Percentiles rank a stretch among this genome's conserved stretches.
Evolutionary conservation across 2,797 vertebrate species (phyloP).

Genomic region (Crax fasciolata): DNA sequence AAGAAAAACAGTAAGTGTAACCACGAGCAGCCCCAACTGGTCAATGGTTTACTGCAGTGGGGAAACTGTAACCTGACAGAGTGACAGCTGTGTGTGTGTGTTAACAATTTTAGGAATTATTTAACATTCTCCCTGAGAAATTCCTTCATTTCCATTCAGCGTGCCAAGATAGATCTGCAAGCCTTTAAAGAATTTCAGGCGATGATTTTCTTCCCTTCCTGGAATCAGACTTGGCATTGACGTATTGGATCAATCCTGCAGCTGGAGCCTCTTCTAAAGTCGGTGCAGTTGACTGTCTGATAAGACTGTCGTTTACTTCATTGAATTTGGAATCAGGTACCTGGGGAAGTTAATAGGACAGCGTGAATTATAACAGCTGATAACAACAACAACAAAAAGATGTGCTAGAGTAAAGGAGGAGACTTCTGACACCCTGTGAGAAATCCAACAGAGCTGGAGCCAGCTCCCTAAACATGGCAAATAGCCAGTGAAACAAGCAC

Average conservation of each 20-base stretch:
- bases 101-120: conserved; percentile 30
- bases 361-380: neutral
- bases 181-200: conserved; percentile 51
- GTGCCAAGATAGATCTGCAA: conserved; percentile 52
- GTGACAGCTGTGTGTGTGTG: neutral
- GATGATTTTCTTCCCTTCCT: conserved; percentile 58
- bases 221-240: conserved; percentile 25
- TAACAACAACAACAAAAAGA: conserved; percentile 4
- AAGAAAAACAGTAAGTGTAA: neutral
- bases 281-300: neutral
- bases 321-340: neutral
- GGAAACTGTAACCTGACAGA: neutral
- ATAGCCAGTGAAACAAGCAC: neutral
- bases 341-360: neutral
- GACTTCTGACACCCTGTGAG: neutral
- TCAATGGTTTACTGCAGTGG: neutral
- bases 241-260: neutral
- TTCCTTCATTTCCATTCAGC: conserved; percentile 10
- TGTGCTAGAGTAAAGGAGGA: neutral
- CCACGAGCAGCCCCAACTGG: neutral
- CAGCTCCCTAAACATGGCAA: neutral
- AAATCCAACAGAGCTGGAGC: neutral
- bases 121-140: neutral
- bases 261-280: conserved; percentile 60
- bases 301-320: conserved; percentile 12